These are phyloP conservation scores for Furcifer pardalis DNA, from an alignment of 2,797 vertebrate species.

Conservation along the genomic window DNA sequence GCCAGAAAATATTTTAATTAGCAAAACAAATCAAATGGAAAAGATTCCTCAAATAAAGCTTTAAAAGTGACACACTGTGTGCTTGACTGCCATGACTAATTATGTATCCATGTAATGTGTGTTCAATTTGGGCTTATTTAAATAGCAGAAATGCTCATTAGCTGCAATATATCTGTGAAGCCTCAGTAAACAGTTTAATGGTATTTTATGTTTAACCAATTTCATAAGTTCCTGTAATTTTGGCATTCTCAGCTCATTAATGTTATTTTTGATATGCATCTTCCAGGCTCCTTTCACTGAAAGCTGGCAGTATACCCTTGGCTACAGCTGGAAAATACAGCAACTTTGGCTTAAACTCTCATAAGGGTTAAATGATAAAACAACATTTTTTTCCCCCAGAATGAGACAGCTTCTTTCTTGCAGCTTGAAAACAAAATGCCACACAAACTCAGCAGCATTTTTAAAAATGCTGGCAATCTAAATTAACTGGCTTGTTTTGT, in stretches of 20 bases:
- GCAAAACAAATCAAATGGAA: slow-evolving; percentile 84
- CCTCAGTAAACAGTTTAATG: slow-evolving; percentile 87
- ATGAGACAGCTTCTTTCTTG: not conserved
- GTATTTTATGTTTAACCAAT: slow-evolving; percentile 86
- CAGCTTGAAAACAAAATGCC: not conserved
- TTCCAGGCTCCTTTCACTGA: slow-evolving; percentile 73
- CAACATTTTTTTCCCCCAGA: not conserved
- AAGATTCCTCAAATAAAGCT: slow-evolving; percentile 83
- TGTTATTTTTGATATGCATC: slow-evolving; percentile 83
- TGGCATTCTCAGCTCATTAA: slow-evolving; percentile 85
- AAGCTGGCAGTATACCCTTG: slow-evolving; percentile 64
- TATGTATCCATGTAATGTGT: slow-evolving; percentile 85
- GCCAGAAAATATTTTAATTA: slow-evolving; percentile 82
- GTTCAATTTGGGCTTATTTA: slow-evolving; percentile 87
- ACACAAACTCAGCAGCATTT: not conserved
- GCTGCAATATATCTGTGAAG: slow-evolving; percentile 83
- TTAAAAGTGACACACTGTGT: slow-evolving; percentile 82
- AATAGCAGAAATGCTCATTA: slow-evolving; percentile 85
- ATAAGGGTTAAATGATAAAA: slow-evolving; percentile 2
- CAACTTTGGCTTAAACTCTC: slow-evolving; percentile 55
- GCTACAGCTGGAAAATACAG: slow-evolving; percentile 61
- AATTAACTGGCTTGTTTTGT: not conserved
- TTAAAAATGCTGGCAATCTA: not conserved
- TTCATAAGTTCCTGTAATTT: slow-evolving; percentile 83
- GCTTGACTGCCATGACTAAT: slow-evolving; percentile 84